A percentile compares a stretch with the other conserved stretches of the same genome.
These are phyloP conservation scores for Oceanodroma tethys DNA, from an alignment of 2,113 vertebrate species.

Conservation along the genomic window DNA sequence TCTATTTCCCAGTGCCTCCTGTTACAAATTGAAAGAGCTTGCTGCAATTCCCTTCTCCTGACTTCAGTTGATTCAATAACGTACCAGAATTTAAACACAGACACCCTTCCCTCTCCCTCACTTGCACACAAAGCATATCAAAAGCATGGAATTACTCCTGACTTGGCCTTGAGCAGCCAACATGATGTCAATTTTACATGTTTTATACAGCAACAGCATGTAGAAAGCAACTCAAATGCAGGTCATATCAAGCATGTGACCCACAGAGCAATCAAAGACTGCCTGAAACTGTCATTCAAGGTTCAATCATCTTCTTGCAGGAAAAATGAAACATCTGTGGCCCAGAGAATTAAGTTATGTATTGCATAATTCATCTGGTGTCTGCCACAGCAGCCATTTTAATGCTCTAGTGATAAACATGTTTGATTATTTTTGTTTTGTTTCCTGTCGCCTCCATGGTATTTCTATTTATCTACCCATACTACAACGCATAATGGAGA, in stretches of 20 bases:
- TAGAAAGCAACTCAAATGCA: slow-evolving; percentile 65
- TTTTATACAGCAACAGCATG: slow-evolving; percentile 49
- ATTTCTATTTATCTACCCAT: slow-evolving; percentile 56
- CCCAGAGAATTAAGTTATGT: slow-evolving; percentile 61
- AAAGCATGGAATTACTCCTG: slow-evolving; percentile 18
- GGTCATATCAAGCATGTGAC: slow-evolving; percentile 59
- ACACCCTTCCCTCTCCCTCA: not conserved
- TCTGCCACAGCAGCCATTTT: slow-evolving; percentile 51
- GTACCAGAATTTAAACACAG: slow-evolving; percentile 30
- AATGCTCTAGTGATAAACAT: slow-evolving; percentile 45
- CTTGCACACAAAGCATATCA: not conserved
- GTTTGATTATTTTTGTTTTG: slow-evolving; percentile 61
- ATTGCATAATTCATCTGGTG: slow-evolving; percentile 67
- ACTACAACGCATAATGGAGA: not conserved
- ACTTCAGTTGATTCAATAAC: slow-evolving; percentile 33
- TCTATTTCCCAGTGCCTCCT: not conserved
- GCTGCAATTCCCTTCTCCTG: slow-evolving; percentile 42
- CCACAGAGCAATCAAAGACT: slow-evolving; percentile 60
- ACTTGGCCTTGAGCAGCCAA: slow-evolving; percentile 51
- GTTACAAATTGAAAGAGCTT: slow-evolving; percentile 16
- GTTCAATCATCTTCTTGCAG: slow-evolving; percentile 53
- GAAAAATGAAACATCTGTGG: slow-evolving; percentile 68
- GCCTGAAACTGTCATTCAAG: slow-evolving; percentile 68
- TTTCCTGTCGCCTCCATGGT: slow-evolving; percentile 56
- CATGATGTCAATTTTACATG: slow-evolving; percentile 53